Percentiles rank a stretch among this genome's conserved stretches.
Evolutionary conservation across 2,888 invertebrate genomes (phyloP).

Genomic region (Cylloceria caligata): DNA sequence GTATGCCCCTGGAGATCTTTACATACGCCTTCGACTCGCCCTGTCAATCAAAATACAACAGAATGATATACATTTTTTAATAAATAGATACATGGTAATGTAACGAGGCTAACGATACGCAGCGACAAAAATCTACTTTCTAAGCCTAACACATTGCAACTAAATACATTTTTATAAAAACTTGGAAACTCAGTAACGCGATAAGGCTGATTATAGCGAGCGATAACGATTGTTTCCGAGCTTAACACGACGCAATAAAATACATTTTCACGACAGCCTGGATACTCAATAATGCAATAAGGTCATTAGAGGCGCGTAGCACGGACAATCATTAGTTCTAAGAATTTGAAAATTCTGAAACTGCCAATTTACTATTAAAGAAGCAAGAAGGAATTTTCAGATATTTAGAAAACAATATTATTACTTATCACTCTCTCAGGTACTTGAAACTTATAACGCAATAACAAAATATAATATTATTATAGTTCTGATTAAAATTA

Average conservation of each 20-base stretch:
- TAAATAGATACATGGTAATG: no score
- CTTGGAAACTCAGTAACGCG: no score
- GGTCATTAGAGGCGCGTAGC: no score
- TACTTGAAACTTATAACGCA: no score
- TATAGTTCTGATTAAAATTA: no score
- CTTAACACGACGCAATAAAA: no score
- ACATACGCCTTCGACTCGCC: constrained; percentile 87
- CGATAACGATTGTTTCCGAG: no score
- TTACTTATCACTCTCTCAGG: no score
- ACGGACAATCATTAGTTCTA: background rate
- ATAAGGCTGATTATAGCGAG: no score
- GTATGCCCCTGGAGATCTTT: constrained; percentile 91
- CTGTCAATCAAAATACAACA: constrained; percentile 71
- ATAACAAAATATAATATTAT: no score
- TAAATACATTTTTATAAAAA: background rate
- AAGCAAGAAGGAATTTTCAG: background rate
- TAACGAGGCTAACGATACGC: no score
- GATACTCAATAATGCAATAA: background rate
- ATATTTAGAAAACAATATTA: background rate
- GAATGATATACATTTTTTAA: background rate
- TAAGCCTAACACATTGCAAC: background rate
- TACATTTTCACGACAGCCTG: background rate
- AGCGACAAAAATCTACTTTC: no score
- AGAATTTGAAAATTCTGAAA: background rate
- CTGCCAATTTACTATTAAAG: background rate